Base-by-base conservation (phyloP, 2,113 vertebrate species). In the Eira barbara region DNA sequence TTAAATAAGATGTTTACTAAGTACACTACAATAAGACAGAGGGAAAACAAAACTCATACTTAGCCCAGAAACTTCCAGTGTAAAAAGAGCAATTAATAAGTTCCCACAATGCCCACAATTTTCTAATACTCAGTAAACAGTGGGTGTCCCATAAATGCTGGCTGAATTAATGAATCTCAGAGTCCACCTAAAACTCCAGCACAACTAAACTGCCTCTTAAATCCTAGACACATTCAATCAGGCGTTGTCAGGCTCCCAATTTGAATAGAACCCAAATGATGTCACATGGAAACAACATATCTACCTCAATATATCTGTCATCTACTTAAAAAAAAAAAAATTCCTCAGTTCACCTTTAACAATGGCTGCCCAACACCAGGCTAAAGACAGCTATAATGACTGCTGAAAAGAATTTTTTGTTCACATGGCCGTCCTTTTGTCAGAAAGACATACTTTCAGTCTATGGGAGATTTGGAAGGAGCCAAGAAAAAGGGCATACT, bases 281-380 rank as follows among this genome's bases (percentile, higher is more conserved):
- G 52, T 93, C 93, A 87, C 93, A 52, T 63, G 91, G 84, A 97
- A 97, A 97, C 93, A 90, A 85, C 49, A 89, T 52, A 71, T 47
- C 59, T 67, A 63, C 85, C 82, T 94, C 78, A 91, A 90, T 91
- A 71, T 83, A 91, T 89, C 95, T 88, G 94, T 86, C 91, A 94
- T 87, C 89, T 80, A 69, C 69, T 87, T 47, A 12, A 49, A 49
- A 5, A 23, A 73, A 78, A 52, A 84, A 96, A 86, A 52, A n/a
- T 0, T 34, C 2, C 25, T 76, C 61, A 92, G 27, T 65, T 86
- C 65, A 52, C 45, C 90, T 71, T 92, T 74, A 87, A 84, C 34
- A 74, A 94, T 61, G 55, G 84, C 45, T 86, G 34, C 80, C 67
- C 79, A 67, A 83, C 27, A 47, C 20, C 34, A 73, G 45, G 45